Conservation (phyloP, 2,797 vertebrate genomes). For the Lepidocolaptes lacrymiger region DNA sequence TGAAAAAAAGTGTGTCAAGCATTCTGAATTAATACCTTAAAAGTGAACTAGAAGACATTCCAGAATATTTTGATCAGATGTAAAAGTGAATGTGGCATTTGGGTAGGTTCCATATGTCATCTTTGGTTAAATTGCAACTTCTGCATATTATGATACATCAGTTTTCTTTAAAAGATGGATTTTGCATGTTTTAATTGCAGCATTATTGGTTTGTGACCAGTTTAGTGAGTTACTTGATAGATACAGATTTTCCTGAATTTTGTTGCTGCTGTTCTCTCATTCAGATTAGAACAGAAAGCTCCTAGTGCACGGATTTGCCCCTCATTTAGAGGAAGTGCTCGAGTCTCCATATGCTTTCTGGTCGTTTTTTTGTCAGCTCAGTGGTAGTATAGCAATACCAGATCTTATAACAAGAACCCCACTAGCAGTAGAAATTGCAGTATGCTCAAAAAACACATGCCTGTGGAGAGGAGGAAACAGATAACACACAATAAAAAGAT, state of each 20-base stretch:
- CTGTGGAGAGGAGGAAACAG: neutral
- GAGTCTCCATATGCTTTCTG: neutral
- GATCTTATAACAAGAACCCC: neutral
- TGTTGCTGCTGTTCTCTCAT: neutral
- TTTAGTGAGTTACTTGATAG: neutral
- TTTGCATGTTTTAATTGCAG: neutral
- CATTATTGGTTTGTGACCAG: neutral
- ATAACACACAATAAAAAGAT: rapidly evolving
- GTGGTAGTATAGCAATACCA: neutral
- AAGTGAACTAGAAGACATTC: neutral
- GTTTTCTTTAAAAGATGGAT: neutral
- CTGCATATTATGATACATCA: rapidly evolving
- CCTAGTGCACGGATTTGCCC: neutral
- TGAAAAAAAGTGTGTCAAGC: neutral
- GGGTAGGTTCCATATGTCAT: neutral
- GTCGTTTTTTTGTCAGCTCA: neutral
- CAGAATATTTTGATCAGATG: neutral
- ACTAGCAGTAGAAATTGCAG: neutral
- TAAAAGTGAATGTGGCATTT: neutral
- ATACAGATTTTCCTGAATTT: neutral
- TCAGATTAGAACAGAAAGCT: neutral
- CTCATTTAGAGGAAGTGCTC: neutral
- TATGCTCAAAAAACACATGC: rapidly evolving
- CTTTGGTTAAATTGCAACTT: neutral
- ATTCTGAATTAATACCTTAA: neutral